Conservation (phyloP, 2,113 vertebrate species). For the Butorides virescens region DNA sequence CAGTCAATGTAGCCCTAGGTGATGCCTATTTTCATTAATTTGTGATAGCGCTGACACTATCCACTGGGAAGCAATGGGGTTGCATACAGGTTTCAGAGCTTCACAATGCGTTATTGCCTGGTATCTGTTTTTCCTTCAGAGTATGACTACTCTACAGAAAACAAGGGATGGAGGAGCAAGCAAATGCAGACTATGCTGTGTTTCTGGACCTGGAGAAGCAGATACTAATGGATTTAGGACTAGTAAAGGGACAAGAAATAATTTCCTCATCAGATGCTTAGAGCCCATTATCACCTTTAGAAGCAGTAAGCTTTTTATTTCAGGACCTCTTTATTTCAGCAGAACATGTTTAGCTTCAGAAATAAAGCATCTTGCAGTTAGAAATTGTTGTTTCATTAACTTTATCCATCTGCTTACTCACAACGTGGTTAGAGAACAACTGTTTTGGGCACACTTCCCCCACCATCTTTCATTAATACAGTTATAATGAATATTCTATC, state of each 20-base stretch:
- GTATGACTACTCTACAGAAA: conserved; percentile 27
- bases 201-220: conserved; percentile 70
- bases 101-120: background rate
- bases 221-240: conserved; percentile 54
- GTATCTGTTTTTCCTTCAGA: conserved; percentile 5
- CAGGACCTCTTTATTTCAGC: background rate
- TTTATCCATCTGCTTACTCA: background rate
- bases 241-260: conserved; percentile 1
- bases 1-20: background rate
- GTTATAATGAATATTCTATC: background rate
- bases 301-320: background rate
- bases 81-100: background rate
- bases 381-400: background rate
- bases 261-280: background rate
- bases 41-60: background rate
- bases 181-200: conserved; percentile 47
- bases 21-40: background rate
- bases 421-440: background rate
- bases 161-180: conserved; percentile 51
- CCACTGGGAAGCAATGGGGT: background rate
- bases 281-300: background rate
- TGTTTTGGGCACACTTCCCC: background rate
- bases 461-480: background rate
- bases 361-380: background rate
- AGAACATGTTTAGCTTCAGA: background rate